A percentile compares a stretch with the other conserved stretches of the same genome.
phyloP scores from a whole-genome alignment of 1,140 invertebrate genomes.

The Diachasmimorpha longicaudata region DNA sequence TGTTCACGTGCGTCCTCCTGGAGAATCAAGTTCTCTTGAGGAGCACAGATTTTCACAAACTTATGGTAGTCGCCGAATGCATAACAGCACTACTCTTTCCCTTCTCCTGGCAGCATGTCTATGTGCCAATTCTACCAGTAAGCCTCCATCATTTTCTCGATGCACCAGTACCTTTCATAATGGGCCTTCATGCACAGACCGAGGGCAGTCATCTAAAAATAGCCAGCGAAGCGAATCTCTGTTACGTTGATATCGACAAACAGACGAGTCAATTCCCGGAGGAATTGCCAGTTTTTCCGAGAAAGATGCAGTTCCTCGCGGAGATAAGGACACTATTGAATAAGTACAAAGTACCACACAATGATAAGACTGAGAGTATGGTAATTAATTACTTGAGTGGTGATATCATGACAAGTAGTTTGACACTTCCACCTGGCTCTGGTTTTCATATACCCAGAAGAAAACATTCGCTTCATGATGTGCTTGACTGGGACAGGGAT shows the following conservation, averaged over 20 bases:
- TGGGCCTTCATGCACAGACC: slow-evolving; percentile 79
- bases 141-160: slow-evolving; percentile 96
- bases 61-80: slow-evolving; percentile 97
- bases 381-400: slow-evolving; percentile 59
- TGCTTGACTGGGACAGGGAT: slow-evolving; percentile 72
- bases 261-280: slow-evolving; percentile 92
- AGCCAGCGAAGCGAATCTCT: slow-evolving; percentile 81
- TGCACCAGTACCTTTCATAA: slow-evolving; percentile 98
- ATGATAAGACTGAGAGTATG: slow-evolving; percentile 64
- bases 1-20: slow-evolving; percentile 94
- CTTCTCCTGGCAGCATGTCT: slow-evolving; percentile 98
- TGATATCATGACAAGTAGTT: slow-evolving; percentile 66
- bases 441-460: slow-evolving; percentile 65
- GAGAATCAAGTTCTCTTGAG: slow-evolving; percentile 96
- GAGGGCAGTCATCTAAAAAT: slow-evolving; percentile 67
- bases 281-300: slow-evolving; percentile 92
- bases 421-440: slow-evolving; percentile 62
- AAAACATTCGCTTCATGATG: slow-evolving; percentile 78
- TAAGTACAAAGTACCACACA: slow-evolving; percentile 70
- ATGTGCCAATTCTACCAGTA: slow-evolving; percentile 96
- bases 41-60: slow-evolving; percentile 90
- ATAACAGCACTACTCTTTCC: slow-evolving; percentile 90
- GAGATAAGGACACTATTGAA: slow-evolving; percentile 84
- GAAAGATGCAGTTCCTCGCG: slow-evolving; percentile 82
- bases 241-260: slow-evolving; percentile 95